A percentile compares a stretch with the other conserved stretches of the same genome.
Evolutionary conservation across 2,888 invertebrate species (phyloP).

Genomic region (Drosophila kanekoi): DNA sequence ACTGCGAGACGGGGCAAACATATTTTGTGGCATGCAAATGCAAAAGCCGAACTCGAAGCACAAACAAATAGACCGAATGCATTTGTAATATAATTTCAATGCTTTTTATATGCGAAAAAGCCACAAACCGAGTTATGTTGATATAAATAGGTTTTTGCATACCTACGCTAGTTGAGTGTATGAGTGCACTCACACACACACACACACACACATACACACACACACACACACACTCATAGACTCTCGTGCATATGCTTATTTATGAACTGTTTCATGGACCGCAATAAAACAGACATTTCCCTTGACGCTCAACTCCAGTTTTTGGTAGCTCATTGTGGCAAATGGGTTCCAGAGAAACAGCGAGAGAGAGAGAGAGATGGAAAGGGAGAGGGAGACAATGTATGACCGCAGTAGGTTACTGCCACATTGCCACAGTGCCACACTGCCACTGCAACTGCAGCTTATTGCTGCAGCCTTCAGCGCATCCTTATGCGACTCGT

Average conservation of each 20-base stretch:
- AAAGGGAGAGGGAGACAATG: conserved; percentile 47
- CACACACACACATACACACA: conserved; percentile 12
- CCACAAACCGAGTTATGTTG: conserved; percentile 59
- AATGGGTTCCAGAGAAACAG: conserved; percentile 16
- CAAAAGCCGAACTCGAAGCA: conserved; percentile 5
- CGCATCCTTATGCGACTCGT: conserved; percentile 64
- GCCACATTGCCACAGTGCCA: conserved; percentile 34
- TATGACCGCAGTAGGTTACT: conserved; percentile 58
- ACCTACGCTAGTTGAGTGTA: conserved; percentile 17
- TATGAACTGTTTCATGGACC: conserved; percentile 71
- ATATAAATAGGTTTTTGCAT: conserved; percentile 58
- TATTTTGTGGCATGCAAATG: conserved; percentile 15
- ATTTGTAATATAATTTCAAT: conserved; percentile 54
- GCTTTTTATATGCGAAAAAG: conserved; percentile 22
- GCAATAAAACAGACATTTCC: conserved; percentile 71
- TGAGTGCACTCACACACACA: conserved; percentile 16
- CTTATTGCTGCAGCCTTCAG: conserved; percentile 49
- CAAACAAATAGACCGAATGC: conserved; percentile 34
- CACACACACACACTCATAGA: conserved; percentile 6
- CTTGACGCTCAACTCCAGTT: conserved; percentile 42
- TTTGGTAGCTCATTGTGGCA: conserved; percentile 54
- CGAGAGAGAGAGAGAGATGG: not conserved
- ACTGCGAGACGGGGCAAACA: conserved; percentile 21
- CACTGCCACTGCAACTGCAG: conserved; percentile 9
- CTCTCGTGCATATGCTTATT: conserved; percentile 58